phyloP scores from a whole-genome alignment of 2,888 invertebrate species.

The Petrolisthes cinctipes region DNA sequence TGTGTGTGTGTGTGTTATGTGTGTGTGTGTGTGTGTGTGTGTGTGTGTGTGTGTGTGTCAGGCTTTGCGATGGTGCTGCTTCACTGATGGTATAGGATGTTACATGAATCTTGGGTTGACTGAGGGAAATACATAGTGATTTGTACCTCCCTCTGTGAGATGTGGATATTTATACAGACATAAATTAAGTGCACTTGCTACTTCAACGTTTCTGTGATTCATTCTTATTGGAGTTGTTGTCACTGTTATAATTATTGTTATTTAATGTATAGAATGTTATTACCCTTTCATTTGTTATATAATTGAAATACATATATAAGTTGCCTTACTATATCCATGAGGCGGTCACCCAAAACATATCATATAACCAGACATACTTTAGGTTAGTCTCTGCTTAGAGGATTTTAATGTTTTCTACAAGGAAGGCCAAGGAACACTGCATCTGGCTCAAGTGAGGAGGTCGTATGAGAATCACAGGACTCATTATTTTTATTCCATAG shows the following conservation, averaged over 20 bases:
- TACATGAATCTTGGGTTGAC: too few relatives aligned
- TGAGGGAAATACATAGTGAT: too few relatives aligned
- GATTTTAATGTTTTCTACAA: not conserved
- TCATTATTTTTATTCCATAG: too few relatives aligned
- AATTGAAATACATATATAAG: constrained; percentile 17
- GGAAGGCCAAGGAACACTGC: not conserved
- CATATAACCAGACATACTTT: constrained; percentile 12
- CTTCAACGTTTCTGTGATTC: constrained; percentile 30
- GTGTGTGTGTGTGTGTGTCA: not conserved
- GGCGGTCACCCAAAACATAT: constrained; percentile 11
- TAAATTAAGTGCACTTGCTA: constrained; percentile 36
- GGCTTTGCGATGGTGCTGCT: too few relatives aligned
- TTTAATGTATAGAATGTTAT: constrained; percentile 16
- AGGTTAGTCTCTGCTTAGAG: constrained; percentile 15
- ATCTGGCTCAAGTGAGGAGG: too few relatives aligned
- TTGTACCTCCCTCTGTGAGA: not conserved
- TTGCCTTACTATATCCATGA: constrained; percentile 30
- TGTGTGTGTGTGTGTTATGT: not conserved
- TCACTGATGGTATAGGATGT: too few relatives aligned
- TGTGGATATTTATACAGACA: constrained; percentile 19
- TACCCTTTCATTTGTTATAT: not conserved
- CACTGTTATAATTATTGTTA: constrained; percentile 29
- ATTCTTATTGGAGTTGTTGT: constrained; percentile 33
- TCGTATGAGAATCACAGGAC: too few relatives aligned
- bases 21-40: not conserved